Percentiles rank a stretch among this genome's conserved stretches.
Evolutionary conservation across 2,888 invertebrate species (phyloP).

Genomic region (Diaperis boleti): DNA sequence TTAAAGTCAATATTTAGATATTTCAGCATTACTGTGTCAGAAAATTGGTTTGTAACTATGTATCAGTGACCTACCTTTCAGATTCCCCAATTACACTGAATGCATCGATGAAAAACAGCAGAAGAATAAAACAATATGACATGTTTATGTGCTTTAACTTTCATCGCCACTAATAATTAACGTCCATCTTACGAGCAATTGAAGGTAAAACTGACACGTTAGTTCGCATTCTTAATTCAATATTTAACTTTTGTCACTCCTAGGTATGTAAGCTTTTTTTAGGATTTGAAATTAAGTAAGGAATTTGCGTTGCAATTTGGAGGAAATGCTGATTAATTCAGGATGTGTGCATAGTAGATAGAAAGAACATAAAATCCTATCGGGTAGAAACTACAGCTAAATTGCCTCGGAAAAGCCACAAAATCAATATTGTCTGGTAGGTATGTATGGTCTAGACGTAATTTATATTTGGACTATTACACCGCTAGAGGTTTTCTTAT

Average conservation of each 20-base stretch:
- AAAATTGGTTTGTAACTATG: no score
- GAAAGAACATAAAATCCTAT: neutral
- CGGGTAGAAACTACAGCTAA: neutral
- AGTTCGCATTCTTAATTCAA: constrained; percentile 41
- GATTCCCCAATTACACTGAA: constrained; percentile 28
- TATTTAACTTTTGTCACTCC: constrained; percentile 38
- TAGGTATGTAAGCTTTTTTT: constrained; percentile 16
- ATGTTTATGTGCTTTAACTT: constrained; percentile 43
- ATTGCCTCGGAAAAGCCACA: neutral
- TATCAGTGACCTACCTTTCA: constrained; percentile 37
- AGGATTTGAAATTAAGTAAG: constrained; percentile 1
- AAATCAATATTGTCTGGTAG: constrained; percentile 6
- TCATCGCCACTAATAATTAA: constrained; percentile 46
- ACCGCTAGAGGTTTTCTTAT: constrained; percentile 3
- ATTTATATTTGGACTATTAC: constrained; percentile 8
- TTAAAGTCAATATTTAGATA: neutral
- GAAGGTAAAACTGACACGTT: constrained; percentile 42
- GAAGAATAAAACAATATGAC: constrained; percentile 43
- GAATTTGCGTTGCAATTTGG: constrained; percentile 5
- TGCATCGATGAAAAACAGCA: constrained; percentile 43
- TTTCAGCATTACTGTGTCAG: no score
- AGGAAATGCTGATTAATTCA: constrained; percentile 11
- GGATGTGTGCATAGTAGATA: neutral
- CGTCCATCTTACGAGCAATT: constrained; percentile 44
- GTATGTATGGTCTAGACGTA: constrained; percentile 2